These are phyloP conservation scores for Petrocephalus zakoni DNA, from an alignment of 2,113 vertebrate species.

Conservation along the genomic window DNA sequence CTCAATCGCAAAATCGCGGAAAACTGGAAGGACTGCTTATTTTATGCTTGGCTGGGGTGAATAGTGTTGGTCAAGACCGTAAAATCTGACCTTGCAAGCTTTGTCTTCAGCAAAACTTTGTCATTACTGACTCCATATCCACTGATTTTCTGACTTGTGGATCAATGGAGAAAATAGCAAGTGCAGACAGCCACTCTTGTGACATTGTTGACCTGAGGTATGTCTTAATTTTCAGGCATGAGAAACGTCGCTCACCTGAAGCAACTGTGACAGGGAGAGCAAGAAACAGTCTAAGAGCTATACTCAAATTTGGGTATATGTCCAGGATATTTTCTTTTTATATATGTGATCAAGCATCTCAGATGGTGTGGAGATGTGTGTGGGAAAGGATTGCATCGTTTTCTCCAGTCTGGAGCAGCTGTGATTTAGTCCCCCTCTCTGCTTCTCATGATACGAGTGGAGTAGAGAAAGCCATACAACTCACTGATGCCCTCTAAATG, in stretches of 20 bases:
- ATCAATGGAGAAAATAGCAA: background rate
- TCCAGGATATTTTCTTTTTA: background rate
- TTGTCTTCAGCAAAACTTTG: background rate
- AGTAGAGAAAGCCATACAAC: too few species aligned
- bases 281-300: background rate
- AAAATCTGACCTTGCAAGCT: background rate
- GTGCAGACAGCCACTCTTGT: background rate
- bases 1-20: too few species aligned
- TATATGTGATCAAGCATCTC: background rate
- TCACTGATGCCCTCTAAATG: too few species aligned
- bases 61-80: too few species aligned
- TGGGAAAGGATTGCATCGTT: too few species aligned
- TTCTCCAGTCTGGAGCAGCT: too few species aligned
- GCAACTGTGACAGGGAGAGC: background rate
- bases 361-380: too few species aligned
- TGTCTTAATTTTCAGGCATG: background rate
- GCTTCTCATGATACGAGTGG: too few species aligned
- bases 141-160: background rate
- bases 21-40: too few species aligned
- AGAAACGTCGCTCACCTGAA: background rate
- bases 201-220: background rate
- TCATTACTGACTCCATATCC: background rate
- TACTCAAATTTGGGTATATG: background rate
- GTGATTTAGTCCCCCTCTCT: too few species aligned
- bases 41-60: too few species aligned